phyloP scores from a whole-genome alignment of 2,888 invertebrate genomes.

The Drosophila histrio region DNA sequence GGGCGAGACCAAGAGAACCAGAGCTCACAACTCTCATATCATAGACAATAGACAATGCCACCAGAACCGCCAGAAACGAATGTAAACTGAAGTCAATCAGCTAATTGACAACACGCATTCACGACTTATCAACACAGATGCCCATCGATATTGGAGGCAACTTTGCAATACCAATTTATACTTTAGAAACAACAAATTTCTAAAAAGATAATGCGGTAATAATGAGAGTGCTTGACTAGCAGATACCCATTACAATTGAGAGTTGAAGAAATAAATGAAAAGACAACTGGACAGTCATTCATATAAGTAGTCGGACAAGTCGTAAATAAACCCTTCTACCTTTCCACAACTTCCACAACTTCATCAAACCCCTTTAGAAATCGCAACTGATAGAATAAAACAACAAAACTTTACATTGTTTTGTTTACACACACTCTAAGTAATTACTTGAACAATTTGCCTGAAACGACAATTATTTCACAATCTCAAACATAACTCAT shows the following conservation, averaged over 20 bases:
- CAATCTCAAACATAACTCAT: no score
- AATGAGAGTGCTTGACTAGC: not conserved
- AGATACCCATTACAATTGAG: not conserved
- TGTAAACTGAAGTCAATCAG: not conserved
- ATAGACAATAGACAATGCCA: not conserved
- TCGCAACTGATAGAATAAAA: not conserved
- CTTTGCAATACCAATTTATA: not conserved
- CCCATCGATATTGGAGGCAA: not conserved
- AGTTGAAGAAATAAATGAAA: no score
- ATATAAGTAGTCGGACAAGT: no score
- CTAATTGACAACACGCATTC: not conserved
- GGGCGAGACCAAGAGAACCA: not conserved
- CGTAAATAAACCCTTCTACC: no score
- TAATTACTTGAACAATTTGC: slow-evolving; percentile 4
- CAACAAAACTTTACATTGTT: not conserved
- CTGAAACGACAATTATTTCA: not conserved
- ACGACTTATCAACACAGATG: not conserved
- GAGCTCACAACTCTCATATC: not conserved
- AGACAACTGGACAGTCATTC: no score
- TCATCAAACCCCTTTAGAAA: not conserved
- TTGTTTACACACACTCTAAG: not conserved
- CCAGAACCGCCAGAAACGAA: not conserved
- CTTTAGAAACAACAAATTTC: not conserved
- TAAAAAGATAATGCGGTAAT: not conserved
- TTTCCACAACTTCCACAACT: no score